Percentiles rank a stretch among this genome's conserved stretches.
phyloP scores from a whole-genome alignment of 2,113 vertebrate species.

The Pollachius pollachius region DNA sequence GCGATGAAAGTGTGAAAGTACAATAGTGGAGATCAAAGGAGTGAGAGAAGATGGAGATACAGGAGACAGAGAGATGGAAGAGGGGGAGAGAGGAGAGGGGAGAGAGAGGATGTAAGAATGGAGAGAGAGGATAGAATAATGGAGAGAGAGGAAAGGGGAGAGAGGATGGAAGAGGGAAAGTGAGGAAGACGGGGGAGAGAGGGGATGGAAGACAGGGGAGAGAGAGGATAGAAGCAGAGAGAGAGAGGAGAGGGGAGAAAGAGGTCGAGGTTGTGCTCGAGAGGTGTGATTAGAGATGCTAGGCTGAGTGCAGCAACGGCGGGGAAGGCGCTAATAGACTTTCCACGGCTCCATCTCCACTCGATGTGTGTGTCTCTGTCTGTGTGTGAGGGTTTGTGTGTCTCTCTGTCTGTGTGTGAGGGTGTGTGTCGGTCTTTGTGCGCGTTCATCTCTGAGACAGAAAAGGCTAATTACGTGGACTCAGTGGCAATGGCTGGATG shows the following conservation, averaged over 20 bases:
- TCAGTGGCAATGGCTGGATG: background rate
- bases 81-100: no score
- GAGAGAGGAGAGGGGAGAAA: background rate
- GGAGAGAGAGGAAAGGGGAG: background rate
- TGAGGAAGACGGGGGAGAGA: no score
- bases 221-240: background rate
- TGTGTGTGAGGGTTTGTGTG: background rate
- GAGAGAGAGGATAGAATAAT: no score
- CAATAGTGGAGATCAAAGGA: background rate
- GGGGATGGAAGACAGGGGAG: no score
- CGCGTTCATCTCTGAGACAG: constrained; percentile 21
- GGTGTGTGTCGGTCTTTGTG: background rate
- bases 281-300: constrained; percentile 21
- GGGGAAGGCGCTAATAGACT: constrained; percentile 36
- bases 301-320: constrained; percentile 1
- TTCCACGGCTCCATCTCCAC: constrained; percentile 4
- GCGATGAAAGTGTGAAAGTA: no score
- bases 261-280: background rate
- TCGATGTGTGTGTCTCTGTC: background rate
- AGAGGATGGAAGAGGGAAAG: no score
- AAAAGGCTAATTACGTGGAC: constrained; percentile 41
- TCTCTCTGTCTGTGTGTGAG: background rate
- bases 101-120: no score
- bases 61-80: background rate
- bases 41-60: background rate